Conservation (phyloP, 1,140 invertebrate species). For the Drosophila sproati region DNA sequence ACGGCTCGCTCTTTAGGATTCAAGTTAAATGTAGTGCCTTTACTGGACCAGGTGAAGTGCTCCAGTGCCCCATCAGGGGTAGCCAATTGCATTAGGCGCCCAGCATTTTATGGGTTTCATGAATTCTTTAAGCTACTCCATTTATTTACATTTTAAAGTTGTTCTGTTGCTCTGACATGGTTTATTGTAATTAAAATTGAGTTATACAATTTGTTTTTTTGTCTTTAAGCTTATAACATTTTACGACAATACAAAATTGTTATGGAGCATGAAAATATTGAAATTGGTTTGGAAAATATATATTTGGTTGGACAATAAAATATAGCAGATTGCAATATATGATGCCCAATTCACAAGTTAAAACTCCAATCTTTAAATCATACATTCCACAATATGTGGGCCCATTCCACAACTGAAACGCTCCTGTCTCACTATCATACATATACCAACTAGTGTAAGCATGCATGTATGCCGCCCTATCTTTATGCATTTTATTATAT, state of each 20-base stretch:
- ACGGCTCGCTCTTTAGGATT: slow-evolving; percentile 37
- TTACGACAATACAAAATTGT: too few species aligned
- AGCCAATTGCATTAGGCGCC: slow-evolving; percentile 7
- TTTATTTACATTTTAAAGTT: too few species aligned
- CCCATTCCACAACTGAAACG: background rate
- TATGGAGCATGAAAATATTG: too few species aligned
- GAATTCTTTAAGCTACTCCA: background rate
- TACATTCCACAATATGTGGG: background rate
- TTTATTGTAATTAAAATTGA: background rate
- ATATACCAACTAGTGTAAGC: background rate
- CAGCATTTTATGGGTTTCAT: background rate
- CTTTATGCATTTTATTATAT: slow-evolving; percentile 56
- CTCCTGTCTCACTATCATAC: slow-evolving; percentile 14
- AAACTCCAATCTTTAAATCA: background rate
- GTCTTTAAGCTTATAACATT: too few species aligned
- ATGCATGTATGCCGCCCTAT: slow-evolving; percentile 18
- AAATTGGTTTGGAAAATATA: too few species aligned
- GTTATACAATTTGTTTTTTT: too few species aligned
- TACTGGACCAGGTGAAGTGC: slow-evolving; percentile 6
- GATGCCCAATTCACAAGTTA: too few species aligned
- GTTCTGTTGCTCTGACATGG: background rate
- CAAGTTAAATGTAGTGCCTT: slow-evolving; percentile 54
- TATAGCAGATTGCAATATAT: too few species aligned
- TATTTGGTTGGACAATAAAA: background rate
- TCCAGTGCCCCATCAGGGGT: background rate